Percentiles rank a stretch among this genome's conserved stretches.
Conservation (phyloP, 2,888 invertebrate genomes). For the Tricholauxania praeusta region DNA sequence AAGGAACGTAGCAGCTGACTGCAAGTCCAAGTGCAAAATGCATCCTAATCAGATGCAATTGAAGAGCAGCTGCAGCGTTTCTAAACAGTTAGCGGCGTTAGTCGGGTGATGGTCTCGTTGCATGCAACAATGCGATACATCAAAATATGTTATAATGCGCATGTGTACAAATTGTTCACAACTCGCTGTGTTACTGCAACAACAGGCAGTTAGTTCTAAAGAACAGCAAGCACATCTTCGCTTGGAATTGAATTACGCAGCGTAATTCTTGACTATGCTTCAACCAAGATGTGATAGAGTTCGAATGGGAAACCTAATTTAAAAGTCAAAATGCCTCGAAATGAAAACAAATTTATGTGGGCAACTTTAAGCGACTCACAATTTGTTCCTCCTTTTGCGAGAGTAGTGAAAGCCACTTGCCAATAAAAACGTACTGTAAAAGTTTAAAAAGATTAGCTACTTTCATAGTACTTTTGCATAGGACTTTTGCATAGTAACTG, state of each 20-base stretch:
- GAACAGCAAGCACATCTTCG: slow-evolving; percentile 23
- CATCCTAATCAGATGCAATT: slow-evolving; percentile 1
- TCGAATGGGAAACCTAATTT: slow-evolving; percentile 11
- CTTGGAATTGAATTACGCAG: background rate
- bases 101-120: slow-evolving; percentile 5
- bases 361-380: background rate
- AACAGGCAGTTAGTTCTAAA: slow-evolving; percentile 42
- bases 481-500: no score
- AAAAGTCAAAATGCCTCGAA: slow-evolving; percentile 16
- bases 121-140: slow-evolving; percentile 39
- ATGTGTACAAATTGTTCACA: slow-evolving; percentile 41
- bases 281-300: background rate
- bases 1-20: background rate
- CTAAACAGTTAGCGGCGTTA: background rate
- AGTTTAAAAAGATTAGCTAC: no score
- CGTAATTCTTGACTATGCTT: background rate
- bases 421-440: no score
- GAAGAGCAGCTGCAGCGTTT: background rate
- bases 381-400: slow-evolving; percentile 13
- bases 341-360: slow-evolving; percentile 29
- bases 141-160: slow-evolving; percentile 37
- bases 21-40: background rate
- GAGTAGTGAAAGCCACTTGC: no score
- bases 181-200: slow-evolving; percentile 8
- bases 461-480: no score